Base-by-base conservation (phyloP, 2,113 vertebrate genomes). In the Chaenocephalus aceratus region DNA sequence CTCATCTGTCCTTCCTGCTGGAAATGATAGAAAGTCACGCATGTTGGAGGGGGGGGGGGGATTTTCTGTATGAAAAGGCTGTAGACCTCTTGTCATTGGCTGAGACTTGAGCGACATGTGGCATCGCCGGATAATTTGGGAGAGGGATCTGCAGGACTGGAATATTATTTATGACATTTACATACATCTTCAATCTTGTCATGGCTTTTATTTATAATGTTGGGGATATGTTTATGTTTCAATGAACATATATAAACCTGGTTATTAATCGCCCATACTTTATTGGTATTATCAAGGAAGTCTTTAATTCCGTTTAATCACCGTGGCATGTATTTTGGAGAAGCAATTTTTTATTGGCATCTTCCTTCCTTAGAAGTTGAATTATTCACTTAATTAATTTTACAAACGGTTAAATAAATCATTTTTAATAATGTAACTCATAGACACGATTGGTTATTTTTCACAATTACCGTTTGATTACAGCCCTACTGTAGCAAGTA, bases 381-480 rank as follows among this genome's bases (percentile, higher is more conserved):
- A 70, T 75, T 11, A 21, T 45, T 69, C 23, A 23, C 8, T 36
- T 0, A 57, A 46, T 48, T 34, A 34, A 15, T 70, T 77, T 30
- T 34, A 41, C 26, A 52, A 52, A 10, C 15, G 11, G 10, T 12
- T 66, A 23, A 13, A 67, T 67, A 60, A 59, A 59, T 66, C 3
- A 10, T 46, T 44, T 21, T 52, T 15, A 3, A 76, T 60, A 5
- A 13, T 46, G 14, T 46, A 18, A 62, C 10, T 68, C 21, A 59
- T 13, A 72, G 60, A 56, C n/a, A 56, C 8, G 30, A 30, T 30
- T 30, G 44, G 46, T 79, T 5, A 69, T 52, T 60, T 52, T 48
- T 11, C 78, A 3, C 49, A 62, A 26, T 64, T 66, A 76, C 14
- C 12, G 6, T 74, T 73, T 63, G 54, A 77, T 77, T 63, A 44